Evolutionary conservation across 2,797 vertebrate genomes (phyloP), one percentile per base, ranked within the genome.

Genomic region (Micrastur ruficollis): DNA sequence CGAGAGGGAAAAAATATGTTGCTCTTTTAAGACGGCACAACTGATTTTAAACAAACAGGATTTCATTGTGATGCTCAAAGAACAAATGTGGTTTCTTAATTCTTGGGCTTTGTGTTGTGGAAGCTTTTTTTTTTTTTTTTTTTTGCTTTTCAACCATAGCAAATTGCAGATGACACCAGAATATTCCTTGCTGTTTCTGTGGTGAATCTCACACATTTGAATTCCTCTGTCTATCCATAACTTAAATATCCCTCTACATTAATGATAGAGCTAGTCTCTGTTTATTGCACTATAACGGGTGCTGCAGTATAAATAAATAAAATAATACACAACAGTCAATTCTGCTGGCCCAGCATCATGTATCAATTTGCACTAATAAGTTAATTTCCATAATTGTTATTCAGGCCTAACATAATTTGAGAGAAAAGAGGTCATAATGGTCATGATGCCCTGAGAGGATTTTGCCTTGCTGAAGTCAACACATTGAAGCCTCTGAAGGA

Each of bases 351-450:
- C 27, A 91, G 58, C 79, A 73, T 70, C 79, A 87, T 90, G 71
- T 95, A 89, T 94, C 92, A 94, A 92, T 95, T 94, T 97, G 89
- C 92, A 92, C 50, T 81, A 95, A 81, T 97, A 95, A 95, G 93
- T 90, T 93, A 95, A 95, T 97, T 91, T 93, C 86, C 91, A 81
- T 95, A 86, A 95, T 86, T 96, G 67, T 90, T 93, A 79, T 92
- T 95, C 86, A 86, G 95, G 91, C 95, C 94, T 96, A 92, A 96
- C 88, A 90, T 85, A 73, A 95, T 96, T 96, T 85, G 71, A 68
- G 55, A 95, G 94, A 90, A 87, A 96, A 91, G 90, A 96, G 94
- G 94, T 91, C 91, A 1, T 88, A 66, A 80, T 85, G 95, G 95
- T 91, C 79, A 96, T 88, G 92, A 95, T 95, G 90, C 63, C 97